Base-by-base conservation (phyloP, 2,888 invertebrate species). In the Branchipolynoe longqiensis region DNA sequence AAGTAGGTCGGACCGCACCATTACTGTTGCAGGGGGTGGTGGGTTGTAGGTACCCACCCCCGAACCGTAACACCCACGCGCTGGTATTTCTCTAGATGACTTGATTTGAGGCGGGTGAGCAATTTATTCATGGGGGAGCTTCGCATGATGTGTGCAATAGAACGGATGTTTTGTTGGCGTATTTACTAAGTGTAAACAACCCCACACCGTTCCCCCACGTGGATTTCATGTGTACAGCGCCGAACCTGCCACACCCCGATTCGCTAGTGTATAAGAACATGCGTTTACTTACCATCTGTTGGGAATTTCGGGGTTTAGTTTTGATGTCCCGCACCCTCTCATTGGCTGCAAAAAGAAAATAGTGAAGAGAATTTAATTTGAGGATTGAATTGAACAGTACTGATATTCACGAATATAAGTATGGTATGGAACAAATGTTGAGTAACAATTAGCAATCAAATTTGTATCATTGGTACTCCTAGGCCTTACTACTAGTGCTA, bases 261-360 rank as follows among this genome's bases (percentile, higher is more conserved):
- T 12, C 48, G n/a, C 18, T 22, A 69, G 62, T n/a, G 12, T 56
- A 25, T 12, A 62, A 31, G 31, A 69, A 69, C 14, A 38, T 33
- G 41, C 54, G 41, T 40, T 82, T 14, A 87, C 87, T 85, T 93
- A 98, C 98, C 98, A 98, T 98, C 96, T 98, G 98, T 92, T 97
- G 96, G 62, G 97, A 96, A 91, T 96, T 97, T 93, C 97, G 96
- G 40, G 98, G 98, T 94, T 98, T 98, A 91, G 97, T 95, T 93
- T 96, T 95, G 88, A 96, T 95, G 94, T 96, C 96, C 87, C 96
- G 96, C 91, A 97, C 96, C 94, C 96, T 97, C 91, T 96, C 96
- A 93, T 95, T 95, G 83, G 96, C 96, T 96, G 95, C 83, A 91
- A 91, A 90, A 91, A 88, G 28, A 82, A 85, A 85, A 3, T 31